phyloP scores from a whole-genome alignment of 2,113 vertebrate genomes.

The Pampusana beccarii region DNA sequence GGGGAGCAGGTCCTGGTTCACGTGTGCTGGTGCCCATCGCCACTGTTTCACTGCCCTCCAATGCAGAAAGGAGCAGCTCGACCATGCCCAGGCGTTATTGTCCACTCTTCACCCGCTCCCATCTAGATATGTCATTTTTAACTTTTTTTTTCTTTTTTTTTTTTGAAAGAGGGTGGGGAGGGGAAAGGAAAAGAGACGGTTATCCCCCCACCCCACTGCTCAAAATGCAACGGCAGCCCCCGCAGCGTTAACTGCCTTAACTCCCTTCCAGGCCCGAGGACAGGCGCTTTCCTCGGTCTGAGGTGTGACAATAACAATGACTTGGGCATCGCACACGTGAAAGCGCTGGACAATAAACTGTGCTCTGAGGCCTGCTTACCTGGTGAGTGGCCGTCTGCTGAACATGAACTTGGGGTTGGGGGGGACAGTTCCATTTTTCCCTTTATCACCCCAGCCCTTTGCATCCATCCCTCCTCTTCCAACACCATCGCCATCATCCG shows the following conservation, averaged over 20 bases:
- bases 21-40: not conserved
- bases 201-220: not conserved
- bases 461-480: not conserved
- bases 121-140: not conserved
- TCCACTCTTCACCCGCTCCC: slow-evolving; percentile 61
- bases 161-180: slow-evolving; percentile 26
- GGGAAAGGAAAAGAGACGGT: slow-evolving; percentile 50
- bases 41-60: not conserved
- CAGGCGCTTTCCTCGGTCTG: slow-evolving; percentile 84
- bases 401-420: slow-evolving; percentile 82
- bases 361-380: slow-evolving; percentile 95
- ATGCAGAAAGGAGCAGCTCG: not conserved
- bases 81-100: slow-evolving; percentile 31
- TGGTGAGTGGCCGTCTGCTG: slow-evolving; percentile 96
- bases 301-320: slow-evolving; percentile 99
- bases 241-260: slow-evolving; percentile 77
- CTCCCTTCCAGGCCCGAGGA: slow-evolving; percentile 85
- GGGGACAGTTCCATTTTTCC: slow-evolving; percentile 24
- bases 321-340: slow-evolving; percentile 92
- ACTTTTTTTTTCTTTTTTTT: slow-evolving; percentile 9
- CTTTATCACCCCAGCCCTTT: slow-evolving; percentile 8
- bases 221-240: slow-evolving; percentile 10
- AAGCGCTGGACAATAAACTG: slow-evolving; percentile 98
- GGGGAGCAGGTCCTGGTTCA: not conserved
- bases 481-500: not conserved